These are phyloP conservation scores for Chrysoperla carnea DNA, from an alignment of 1,140 invertebrate species.

Conservation along the genomic window DNA sequence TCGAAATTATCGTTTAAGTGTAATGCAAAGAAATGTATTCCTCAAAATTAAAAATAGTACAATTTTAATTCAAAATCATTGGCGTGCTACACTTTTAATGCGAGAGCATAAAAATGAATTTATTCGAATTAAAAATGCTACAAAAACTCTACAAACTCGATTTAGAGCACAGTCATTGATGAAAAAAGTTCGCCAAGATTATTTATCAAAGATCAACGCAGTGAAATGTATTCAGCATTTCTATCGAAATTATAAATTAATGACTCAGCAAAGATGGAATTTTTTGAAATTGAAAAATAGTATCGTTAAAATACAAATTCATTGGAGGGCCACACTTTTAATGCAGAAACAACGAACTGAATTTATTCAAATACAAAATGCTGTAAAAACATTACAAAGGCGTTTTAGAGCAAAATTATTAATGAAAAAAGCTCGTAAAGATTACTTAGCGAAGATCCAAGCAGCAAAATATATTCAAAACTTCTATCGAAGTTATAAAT, in stretches of 20 bases:
- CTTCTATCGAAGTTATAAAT: constrained; percentile 15
- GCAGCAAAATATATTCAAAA: constrained; percentile 20
- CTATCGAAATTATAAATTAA: constrained; percentile 9
- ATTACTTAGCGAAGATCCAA: constrained; percentile 11
- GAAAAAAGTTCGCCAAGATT: constrained; percentile 11
- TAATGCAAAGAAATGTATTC: too few species aligned
- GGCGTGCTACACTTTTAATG: constrained; percentile 5
- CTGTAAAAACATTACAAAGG: constrained; percentile 13
- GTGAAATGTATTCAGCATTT: constrained; percentile 14
- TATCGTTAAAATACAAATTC: constrained; percentile 16
- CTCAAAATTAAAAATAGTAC: constrained; percentile 3
- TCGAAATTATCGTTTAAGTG: too few species aligned
- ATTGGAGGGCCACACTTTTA: constrained; percentile 15
- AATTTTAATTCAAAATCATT: constrained; percentile 9
- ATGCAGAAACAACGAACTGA: constrained; percentile 10
- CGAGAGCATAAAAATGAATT: constrained; percentile 8
- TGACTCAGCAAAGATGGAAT: constrained; percentile 7
- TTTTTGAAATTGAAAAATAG: constrained; percentile 14
- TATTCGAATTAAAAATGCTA: constrained; percentile 3
- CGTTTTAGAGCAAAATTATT: constrained; percentile 9
- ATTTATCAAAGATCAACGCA: constrained; percentile 9
- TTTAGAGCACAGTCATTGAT: constrained; percentile 14
- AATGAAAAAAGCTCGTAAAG: constrained; percentile 11
- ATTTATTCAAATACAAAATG: constrained; percentile 11
- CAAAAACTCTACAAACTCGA: constrained; percentile 11